These are phyloP conservation scores for Silurus glanis DNA, from an alignment of 2,113 vertebrate species.

Conservation along the genomic window DNA sequence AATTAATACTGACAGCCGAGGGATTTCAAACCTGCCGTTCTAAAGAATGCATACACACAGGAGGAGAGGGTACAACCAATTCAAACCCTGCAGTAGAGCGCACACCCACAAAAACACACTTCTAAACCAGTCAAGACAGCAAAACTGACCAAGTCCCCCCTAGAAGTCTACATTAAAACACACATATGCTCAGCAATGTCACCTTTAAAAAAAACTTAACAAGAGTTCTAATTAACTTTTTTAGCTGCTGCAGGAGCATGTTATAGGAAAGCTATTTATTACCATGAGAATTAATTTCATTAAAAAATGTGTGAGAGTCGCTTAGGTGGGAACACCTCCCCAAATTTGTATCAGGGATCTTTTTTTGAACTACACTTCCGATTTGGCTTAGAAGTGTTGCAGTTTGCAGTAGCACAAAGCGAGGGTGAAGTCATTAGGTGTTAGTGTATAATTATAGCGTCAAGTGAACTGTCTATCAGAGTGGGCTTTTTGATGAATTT, in stretches of 20 bases:
- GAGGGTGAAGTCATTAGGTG: background rate
- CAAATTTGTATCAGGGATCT: background rate
- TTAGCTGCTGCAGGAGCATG: slow-evolving; percentile 60
- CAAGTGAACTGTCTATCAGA: background rate
- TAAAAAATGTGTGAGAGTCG: background rate
- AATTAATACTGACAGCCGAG: slow-evolving; percentile 65
- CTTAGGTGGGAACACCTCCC: background rate
- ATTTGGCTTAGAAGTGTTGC: background rate
- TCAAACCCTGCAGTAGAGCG: slow-evolving; percentile 3
- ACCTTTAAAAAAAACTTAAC: slow-evolving; percentile 65
- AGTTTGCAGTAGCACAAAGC: background rate
- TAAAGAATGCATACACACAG: background rate
- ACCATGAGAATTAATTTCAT: slow-evolving; percentile 37
- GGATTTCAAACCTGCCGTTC: slow-evolving; percentile 8
- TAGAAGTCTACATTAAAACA: slow-evolving; percentile 62
- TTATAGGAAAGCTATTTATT: slow-evolving; percentile 59
- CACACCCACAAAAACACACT: background rate
- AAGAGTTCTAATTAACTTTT: slow-evolving; percentile 66
- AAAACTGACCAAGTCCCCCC: background rate
- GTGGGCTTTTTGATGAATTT: background rate
- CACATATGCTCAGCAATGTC: slow-evolving; percentile 66
- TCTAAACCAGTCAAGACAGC: slow-evolving; percentile 18
- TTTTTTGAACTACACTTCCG: background rate
- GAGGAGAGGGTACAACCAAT: background rate
- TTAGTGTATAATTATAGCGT: background rate